These are phyloP conservation scores for Aethes cnicana DNA, from an alignment of 2,888 invertebrate genomes.

Conservation along the genomic window DNA sequence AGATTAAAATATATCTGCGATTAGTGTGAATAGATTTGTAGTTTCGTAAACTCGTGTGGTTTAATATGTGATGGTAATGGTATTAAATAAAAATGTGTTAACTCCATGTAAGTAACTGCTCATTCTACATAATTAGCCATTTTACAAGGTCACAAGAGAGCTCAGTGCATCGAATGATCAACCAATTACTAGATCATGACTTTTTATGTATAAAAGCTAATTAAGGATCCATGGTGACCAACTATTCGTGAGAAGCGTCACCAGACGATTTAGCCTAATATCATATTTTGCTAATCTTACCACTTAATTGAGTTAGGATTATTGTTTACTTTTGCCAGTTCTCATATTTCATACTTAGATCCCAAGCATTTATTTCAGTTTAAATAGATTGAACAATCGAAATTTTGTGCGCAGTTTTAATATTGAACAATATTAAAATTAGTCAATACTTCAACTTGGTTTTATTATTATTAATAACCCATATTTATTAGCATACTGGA, in stretches of 20 bases:
- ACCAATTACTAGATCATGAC: too few relatives aligned
- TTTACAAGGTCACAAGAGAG: too few relatives aligned
- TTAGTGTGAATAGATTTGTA: slow-evolving; percentile 31
- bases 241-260: neutral
- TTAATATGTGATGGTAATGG: slow-evolving; percentile 46
- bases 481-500: too few relatives aligned
- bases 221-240: too few relatives aligned
- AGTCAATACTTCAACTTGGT: slow-evolving; percentile 50
- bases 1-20: slow-evolving; percentile 11
- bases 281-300: too few relatives aligned
- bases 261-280: neutral
- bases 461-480: slow-evolving; percentile 44
- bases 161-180: too few relatives aligned
- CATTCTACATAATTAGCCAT: too few relatives aligned
- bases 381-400: slow-evolving; percentile 70
- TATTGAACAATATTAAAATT: slow-evolving; percentile 67
- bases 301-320: neutral
- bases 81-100: slow-evolving; percentile 45
- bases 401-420: slow-evolving; percentile 68
- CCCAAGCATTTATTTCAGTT: slow-evolving; percentile 70
- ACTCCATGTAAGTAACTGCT: too few relatives aligned
- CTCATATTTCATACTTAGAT: slow-evolving; percentile 37
- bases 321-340: neutral
- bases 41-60: slow-evolving; percentile 40
- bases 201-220: too few relatives aligned